phyloP scores from a whole-genome alignment of 2,888 invertebrate genomes.

The Aromia moschata region DNA sequence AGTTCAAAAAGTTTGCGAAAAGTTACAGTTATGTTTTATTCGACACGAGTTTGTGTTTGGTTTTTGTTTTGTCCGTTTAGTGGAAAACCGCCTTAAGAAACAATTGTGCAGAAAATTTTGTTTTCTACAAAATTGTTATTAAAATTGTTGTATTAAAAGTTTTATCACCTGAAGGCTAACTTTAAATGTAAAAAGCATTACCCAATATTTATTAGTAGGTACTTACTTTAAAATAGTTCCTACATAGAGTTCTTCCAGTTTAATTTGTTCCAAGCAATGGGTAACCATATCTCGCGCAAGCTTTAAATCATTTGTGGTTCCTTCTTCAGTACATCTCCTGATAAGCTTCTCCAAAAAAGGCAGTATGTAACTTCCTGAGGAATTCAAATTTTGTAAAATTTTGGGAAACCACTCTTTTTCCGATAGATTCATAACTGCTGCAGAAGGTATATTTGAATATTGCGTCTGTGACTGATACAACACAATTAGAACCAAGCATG shows the following conservation, averaged over 20 bases:
- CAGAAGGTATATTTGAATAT: constrained; percentile 62
- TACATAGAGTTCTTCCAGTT: constrained; percentile 67
- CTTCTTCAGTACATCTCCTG: constrained; percentile 64
- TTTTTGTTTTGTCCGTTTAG: no score
- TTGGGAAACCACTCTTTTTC: constrained; percentile 63
- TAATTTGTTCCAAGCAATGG: constrained; percentile 69
- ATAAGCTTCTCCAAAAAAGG: constrained; percentile 70
- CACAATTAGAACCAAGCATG: constrained; percentile 72
- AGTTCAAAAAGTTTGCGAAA: no score
- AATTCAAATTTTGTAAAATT: constrained; percentile 66
- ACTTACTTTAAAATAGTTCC: constrained; percentile 69
- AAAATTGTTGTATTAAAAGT: no score
- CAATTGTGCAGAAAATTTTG: no score
- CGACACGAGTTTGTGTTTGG: no score
- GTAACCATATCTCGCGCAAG: constrained; percentile 67
- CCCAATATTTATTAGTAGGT: no score
- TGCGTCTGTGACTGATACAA: constrained; percentile 74
- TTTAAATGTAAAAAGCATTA: no score
- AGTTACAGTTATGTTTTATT: no score
- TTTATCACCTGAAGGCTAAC: no score
- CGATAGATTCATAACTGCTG: constrained; percentile 66
- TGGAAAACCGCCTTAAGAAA: no score
- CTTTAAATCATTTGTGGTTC: constrained; percentile 64
- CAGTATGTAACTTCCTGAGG: constrained; percentile 67
- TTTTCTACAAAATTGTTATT: no score